phyloP scores from a whole-genome alignment of 2,797 vertebrate species.

The Lophotriccus pileatus region DNA sequence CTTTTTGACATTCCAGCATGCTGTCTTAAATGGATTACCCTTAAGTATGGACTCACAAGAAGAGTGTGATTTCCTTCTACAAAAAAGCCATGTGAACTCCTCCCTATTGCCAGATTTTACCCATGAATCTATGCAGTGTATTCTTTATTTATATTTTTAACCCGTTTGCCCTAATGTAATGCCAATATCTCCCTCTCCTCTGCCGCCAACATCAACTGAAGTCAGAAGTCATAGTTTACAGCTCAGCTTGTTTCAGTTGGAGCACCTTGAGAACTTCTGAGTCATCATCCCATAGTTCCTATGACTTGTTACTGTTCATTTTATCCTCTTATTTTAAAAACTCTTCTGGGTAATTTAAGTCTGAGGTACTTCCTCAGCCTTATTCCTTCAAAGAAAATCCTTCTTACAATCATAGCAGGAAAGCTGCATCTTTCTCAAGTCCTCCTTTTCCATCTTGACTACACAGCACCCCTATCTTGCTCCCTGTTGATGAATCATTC shows the following conservation, averaged over 20 bases:
- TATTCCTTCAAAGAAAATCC: neutral
- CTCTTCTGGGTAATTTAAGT: neutral
- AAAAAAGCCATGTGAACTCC: neutral
- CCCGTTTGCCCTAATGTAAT: neutral
- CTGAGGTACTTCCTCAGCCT: neutral
- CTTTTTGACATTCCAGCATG: neutral
- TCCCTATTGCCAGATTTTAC: neutral
- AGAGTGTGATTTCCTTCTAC: neutral
- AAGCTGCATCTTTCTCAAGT: neutral
- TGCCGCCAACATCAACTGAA: neutral
- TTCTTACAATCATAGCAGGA: neutral
- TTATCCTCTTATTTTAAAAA: neutral
- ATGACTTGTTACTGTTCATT: neutral
- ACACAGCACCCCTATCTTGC: neutral
- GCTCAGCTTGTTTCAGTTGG: neutral
- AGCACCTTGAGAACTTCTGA: neutral
- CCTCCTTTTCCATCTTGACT: neutral
- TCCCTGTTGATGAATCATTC: neutral
- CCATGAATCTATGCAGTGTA: neutral
- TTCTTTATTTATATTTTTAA: neutral
- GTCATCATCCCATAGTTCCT: neutral
- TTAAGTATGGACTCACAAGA: neutral
- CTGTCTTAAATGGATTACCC: neutral
- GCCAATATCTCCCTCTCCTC: neutral
- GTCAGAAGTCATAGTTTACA: neutral